A percentile compares a stretch with the other conserved stretches of the same genome.
Conservation (phyloP, 2,888 invertebrate species). For the Mesorhabditis sp. region DNA sequence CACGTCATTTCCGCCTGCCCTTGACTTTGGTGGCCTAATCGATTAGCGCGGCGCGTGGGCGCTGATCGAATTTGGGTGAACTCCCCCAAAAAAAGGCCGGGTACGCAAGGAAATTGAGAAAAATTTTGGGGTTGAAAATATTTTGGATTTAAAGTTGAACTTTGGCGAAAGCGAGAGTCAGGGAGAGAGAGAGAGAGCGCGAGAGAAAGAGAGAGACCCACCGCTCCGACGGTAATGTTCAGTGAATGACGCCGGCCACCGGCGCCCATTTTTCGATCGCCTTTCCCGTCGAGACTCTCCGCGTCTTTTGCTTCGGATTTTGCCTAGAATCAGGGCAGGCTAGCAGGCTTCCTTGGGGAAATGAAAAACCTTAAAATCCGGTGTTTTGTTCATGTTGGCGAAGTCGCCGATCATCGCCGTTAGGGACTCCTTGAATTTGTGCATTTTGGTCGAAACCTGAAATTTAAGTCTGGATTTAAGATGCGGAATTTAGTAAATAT, state of each 20-base stretch:
- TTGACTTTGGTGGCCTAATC: no score
- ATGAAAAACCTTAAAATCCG: neutral
- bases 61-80: no score
- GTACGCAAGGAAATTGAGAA: no score
- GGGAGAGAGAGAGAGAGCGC: no score
- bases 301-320: neutral
- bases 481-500: neutral
- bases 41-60: no score
- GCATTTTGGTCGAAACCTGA: neutral
- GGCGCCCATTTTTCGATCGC: neutral
- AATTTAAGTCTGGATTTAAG: neutral
- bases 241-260: neutral
- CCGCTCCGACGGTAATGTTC: conserved; percentile 6
- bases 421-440: neutral
- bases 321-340: conserved; percentile 4
- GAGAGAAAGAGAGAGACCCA: neutral
- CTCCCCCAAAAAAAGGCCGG: no score
- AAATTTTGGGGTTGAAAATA: no score
- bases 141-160: no score
- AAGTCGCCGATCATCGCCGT: conserved; percentile 3
- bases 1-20: no score
- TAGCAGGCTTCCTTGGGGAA: neutral
- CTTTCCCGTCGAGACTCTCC: conserved; percentile 4
- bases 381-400: conserved; percentile 4
- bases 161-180: no score